Evolutionary conservation across 2,797 vertebrate species (phyloP).

Genomic region (Sebastes vulpes): DNA sequence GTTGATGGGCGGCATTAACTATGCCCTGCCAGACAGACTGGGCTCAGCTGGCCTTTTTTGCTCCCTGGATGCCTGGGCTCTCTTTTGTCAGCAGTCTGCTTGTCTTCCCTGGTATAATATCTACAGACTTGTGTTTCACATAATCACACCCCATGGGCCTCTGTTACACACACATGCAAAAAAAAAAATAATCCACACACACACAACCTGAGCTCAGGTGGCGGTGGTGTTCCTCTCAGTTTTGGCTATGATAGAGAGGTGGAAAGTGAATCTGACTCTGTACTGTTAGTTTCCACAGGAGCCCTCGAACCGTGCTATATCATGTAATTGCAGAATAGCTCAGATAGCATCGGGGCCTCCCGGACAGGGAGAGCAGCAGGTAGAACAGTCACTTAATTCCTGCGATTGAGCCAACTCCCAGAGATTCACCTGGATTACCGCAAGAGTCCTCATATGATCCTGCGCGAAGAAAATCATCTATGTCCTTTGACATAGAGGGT

Average conservation of each 20-base stretch:
- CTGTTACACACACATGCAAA: conserved; percentile 17
- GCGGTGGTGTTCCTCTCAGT: conserved; percentile 20
- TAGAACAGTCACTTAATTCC: conserved; percentile 31
- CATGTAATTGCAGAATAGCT: conserved; percentile 74
- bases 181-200: background rate
- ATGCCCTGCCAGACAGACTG: conserved; percentile 8
- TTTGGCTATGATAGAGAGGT: conserved; percentile 50
- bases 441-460: conserved; percentile 40
- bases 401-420: conserved; percentile 34
- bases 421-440: conserved; percentile 38
- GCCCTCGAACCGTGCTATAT: conserved; percentile 64
- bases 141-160: conserved; percentile 48
- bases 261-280: conserved; percentile 74
- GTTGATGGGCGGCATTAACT: conserved; percentile 20
- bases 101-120: conserved; percentile 57
- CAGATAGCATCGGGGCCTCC: conserved; percentile 51
- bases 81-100: conserved; percentile 52
- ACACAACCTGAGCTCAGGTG: conserved; percentile 42
- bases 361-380: conserved; percentile 23
- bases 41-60: conserved; percentile 16
- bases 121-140: conserved; percentile 70
- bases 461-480: conserved; percentile 2
- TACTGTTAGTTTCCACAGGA: conserved; percentile 73
- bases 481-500: conserved; percentile 34
- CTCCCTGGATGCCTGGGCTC: conserved; percentile 11